A percentile compares a stretch with the other conserved stretches of the same genome.
Conservation (phyloP, 2,113 vertebrate genomes). For the Marcusenius ussheri region DNA sequence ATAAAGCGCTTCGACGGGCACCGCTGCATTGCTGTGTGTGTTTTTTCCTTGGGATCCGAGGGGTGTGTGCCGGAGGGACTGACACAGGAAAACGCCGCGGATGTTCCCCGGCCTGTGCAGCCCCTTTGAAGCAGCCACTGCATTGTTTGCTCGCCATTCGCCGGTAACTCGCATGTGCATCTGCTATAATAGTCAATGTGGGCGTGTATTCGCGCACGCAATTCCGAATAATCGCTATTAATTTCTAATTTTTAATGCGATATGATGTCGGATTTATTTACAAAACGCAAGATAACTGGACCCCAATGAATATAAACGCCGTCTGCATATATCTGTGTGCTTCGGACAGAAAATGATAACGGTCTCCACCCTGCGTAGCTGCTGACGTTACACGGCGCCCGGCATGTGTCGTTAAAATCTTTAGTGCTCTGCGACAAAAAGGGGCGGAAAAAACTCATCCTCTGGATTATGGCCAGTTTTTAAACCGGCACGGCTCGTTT, state of each 20-base stretch:
- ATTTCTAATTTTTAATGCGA: not conserved
- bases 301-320: not conserved
- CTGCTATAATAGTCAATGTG: not conserved
- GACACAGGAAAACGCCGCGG: conserved; percentile 20
- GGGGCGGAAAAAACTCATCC: not conserved
- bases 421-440: not conserved
- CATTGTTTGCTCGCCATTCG: not conserved
- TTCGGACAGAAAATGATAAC: not conserved
- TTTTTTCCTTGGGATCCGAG: not conserved
- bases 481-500: not conserved
- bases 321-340: not conserved
- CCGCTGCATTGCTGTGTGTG: not conserved
- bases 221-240: not conserved
- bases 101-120: not conserved
- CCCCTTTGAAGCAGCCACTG: not conserved
- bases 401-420: not conserved
- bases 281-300: too few relatives aligned
- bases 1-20: not conserved
- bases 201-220: conserved; percentile 2
- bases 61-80: conserved; percentile 14
- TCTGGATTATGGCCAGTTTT: not conserved
- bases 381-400: conserved; percentile 4
- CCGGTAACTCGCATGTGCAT: not conserved
- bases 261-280: not conserved
- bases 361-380: conserved; percentile 9